Evolutionary conservation across 2,797 vertebrate species (phyloP), one percentile per base, ranked within the genome.

Genomic region (Lithobates sylvaticus): DNA sequence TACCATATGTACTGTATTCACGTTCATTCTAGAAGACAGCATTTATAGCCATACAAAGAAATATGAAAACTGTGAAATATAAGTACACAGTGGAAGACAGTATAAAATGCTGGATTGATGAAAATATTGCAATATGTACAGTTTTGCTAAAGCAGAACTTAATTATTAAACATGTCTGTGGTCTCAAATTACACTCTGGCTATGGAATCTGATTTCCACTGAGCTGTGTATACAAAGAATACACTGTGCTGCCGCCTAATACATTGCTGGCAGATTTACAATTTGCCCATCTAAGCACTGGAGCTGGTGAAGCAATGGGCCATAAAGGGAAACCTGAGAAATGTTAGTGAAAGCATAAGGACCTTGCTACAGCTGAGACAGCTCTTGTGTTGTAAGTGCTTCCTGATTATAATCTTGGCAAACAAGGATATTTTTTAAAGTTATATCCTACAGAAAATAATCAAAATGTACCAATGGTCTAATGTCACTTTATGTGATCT

Each of bases 301-400:
- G 18, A 64, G 34, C 54, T 78, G 76, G 32, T 68, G 15, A 71
- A 12, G 68, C 36, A 54, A 65, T 26, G 54, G 34, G 47, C 68
- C 76, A 84, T 78, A 75, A 69, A 79, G 68, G 54, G 68, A 85
- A 85, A 84, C 67, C 74, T 70, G 73, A 84, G 74, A 67, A 70
- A 39, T 77, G 73, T 78, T 47, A 71, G 54, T 71, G 34, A 18
- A 72, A 44, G 13, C 73, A 36, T 50, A 77, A 16, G 71, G 50
- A 68, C 65, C 65, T 10, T 64, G 34, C 39, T 77, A 77, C 34
- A 84, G 50, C 74, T 72, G 69, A 72, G 65, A 54, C 44, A 77
- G 34, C 27, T 54, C 44, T 71, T 84, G 67, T 54, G 50, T 73
- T 64, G 7, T 29, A 78, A 77, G 68, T 44, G 68, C 68, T 78